Base-by-base conservation (phyloP, 2,888 invertebrate species). In the Diarsia mendica region DNA sequence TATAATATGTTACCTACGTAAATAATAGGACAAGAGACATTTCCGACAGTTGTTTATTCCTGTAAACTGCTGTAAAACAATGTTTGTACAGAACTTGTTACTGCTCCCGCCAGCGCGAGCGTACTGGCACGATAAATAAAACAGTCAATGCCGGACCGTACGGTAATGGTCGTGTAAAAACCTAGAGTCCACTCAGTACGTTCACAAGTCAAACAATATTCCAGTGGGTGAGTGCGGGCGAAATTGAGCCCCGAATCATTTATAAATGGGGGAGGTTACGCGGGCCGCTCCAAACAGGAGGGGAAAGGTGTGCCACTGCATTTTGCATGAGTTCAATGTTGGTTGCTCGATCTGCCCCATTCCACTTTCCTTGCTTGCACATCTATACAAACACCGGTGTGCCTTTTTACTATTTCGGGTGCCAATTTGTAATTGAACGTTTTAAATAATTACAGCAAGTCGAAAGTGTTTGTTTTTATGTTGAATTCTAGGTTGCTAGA, bases 241-340 rank as follows among this genome's bases (percentile, higher is more conserved):
- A 94, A 94, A 95, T 95, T 94, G 95, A 94, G 92, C 91, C 53
- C 91, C 84, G 95, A 95, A 95, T 95, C 95, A 95, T 95, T 96
- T 95, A 95, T 95, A 94, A 94, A 94, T 91, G 91, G 92, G 92
- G 92, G 90, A 89, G 88, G 77, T 75, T 82, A 75, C 76, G 83
- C 86, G 86, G 87, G 91, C 89, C 64, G 90, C 77, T 74, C 72
- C 87, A 81, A 80, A 89, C 80, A 85, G 88, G 88, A 85, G 91
- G 91, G 91, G 91, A 86, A 91, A 91, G 92, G 92, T 90, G 90
- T 85, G 89, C 80, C 86, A 82, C 89, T 96, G 95, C 94, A 96
- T 96, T 95, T 95, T 96, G 93, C 92, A 95, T 95, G 95, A 95
- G 93, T 85, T 89, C 90, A 82, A 87, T 91, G 92, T 92, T 91